phyloP scores from a whole-genome alignment of 64 coral and sea anemone genomes.

The Montipora cactus region DNA sequence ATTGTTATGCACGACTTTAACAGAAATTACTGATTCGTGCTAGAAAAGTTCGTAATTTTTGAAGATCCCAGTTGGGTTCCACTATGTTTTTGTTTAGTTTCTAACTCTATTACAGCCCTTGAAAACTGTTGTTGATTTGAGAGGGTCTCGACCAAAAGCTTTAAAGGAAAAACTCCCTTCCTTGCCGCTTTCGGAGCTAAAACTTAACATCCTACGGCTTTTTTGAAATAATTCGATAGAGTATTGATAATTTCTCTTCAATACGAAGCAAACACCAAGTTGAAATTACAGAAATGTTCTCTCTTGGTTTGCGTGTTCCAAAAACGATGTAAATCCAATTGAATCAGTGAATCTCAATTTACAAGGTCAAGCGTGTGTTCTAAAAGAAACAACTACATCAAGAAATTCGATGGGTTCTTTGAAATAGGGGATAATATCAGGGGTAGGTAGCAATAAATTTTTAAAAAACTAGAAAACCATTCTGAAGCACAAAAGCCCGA shows the following conservation, averaged over 20 bases:
- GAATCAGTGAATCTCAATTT: neutral
- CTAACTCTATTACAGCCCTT: conserved; percentile 28
- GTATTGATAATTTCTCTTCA: neutral
- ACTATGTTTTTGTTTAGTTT: conserved; percentile 26
- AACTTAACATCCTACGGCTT: too few relatives aligned
- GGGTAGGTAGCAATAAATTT: conserved; percentile 43
- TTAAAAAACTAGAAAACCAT: conserved; percentile 13
- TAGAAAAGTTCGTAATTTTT: neutral
- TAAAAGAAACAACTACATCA: neutral
- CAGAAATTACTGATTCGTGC: neutral
- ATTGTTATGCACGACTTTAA: neutral
- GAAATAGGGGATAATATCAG: neutral
- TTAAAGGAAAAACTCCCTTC: neutral
- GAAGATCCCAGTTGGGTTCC: neutral
- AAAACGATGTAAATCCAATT: neutral
- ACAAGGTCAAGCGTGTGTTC: neutral
- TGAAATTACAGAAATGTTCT: neutral
- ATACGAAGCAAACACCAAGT: too few relatives aligned
- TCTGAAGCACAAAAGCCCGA: conserved; percentile 5
- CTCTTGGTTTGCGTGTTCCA: neutral
- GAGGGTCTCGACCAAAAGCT: neutral
- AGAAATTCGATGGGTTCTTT: neutral
- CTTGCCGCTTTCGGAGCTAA: neutral
- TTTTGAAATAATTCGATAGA: neutral
- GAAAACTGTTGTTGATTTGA: conserved; percentile 30